Base-by-base conservation (phyloP, 1,140 invertebrate species). In the Drosophila lacertosa region DNA sequence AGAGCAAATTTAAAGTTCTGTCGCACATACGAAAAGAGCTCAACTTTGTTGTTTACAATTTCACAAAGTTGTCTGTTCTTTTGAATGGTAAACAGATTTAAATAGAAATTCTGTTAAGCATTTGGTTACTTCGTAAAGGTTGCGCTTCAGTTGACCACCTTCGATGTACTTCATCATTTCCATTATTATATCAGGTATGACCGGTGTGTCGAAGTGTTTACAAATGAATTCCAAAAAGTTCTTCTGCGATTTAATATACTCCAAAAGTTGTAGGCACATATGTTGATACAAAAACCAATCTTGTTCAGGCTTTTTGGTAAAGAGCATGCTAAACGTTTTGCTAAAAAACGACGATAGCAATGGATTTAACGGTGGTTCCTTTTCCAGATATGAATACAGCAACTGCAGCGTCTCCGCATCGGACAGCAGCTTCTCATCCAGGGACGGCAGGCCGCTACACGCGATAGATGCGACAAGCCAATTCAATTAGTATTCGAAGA, bases 301-400 rank as follows among this genome's bases (percentile, higher is more conserved):
- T 96, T 93, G 92, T 90, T 93, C 92, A 64, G 92, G 90, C 77
- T 96, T 97, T 89, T 95, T 94, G 62, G 95, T 94, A 67, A 98
- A 94, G 75, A 98, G 93, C 91, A 97, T 95, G 80, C 96, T 95
- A 91, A 99, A 94, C 53, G 97, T 97, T 94, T 98, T 98, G 92
- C 96, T 98, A 93, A 98, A 98, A 94, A 98, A 99, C 72, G 97
- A 98, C 32, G 98, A 97, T 80, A 99, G 93, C 53, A 99, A 92
- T 63, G 98, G 97, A 93, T 99, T 99, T 42, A 99, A 93, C 32
- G 96, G 96, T 89, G 96, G 94, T 64, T 97, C 95, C 54, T 94
- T 94, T 91, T 98, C 95, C 73, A 98, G 93, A 93, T 98, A 99
- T 77, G 95, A 94, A 92, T 97, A 99, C 44, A 99, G 93, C 90